Base-by-base conservation (phyloP, 2,888 invertebrate genomes). In the Sinotaia quadrata region DNA sequence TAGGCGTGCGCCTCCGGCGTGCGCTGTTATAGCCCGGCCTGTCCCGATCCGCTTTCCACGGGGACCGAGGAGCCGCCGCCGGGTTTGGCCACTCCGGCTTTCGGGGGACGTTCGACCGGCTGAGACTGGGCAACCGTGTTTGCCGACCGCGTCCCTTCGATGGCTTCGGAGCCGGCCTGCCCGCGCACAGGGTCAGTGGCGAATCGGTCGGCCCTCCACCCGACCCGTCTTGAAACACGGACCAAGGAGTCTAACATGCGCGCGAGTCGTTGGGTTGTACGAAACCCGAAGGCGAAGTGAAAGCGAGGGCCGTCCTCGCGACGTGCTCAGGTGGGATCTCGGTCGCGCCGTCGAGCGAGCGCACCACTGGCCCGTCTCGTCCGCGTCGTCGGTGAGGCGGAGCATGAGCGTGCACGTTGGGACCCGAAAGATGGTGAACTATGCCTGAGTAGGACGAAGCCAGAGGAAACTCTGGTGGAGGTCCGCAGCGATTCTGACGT, bases 211-310 rank as follows among this genome's bases (percentile, higher is more conserved):
- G 76, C 63, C 59, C 60, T 74, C 79, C 76, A 76, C 78, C 79
- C 91, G 92, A 91, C 92, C 92, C 92, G 92, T 92, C 92, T 92
- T 92, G 92, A 92, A 92, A 92, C 92, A 92, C 92, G 91, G 92
- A 92, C 92, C 91, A 92, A 92, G 92, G 91, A 92, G 92, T 92
- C 91, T 91, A 92, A 90, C 91, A 91, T 91, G 91, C 91, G 89
- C 90, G 92, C 92, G 90, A 92, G 92, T 92, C 91, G 90, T 90
- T 90, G 91, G 91, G 91, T 89, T 49, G 66, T 77, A 75, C 83
- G 84, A 90, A 91, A 90, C 91, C 90, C 88, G 90, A 89, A 91
- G 91, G 92, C 92, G 90, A 77, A 92, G 91, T 91, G 91, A 92
- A 92, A 91, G 91, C 91, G 89, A 92, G 91, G 88, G 84, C 84